Conservation (phyloP, 2,888 invertebrate genomes). For the Entomobrya proxima region DNA sequence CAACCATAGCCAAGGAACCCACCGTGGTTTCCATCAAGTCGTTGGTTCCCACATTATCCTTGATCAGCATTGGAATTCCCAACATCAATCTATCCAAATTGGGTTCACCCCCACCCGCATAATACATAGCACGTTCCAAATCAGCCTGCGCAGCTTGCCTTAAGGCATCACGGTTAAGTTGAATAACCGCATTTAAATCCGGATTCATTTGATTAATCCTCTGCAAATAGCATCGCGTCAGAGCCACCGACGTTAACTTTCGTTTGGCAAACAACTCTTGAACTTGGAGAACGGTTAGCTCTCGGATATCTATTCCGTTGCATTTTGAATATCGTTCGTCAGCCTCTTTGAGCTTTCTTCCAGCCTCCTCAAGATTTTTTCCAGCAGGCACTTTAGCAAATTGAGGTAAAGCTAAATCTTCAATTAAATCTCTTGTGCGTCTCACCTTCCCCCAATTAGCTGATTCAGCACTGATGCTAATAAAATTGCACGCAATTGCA, state of each 20-base stretch:
- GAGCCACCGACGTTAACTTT: conserved; percentile 20
- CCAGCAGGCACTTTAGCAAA: too few species aligned
- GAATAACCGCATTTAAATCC: background rate
- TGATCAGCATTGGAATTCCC: conserved; percentile 65
- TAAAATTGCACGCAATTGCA: too few species aligned
- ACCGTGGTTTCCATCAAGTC: conserved; percentile 57
- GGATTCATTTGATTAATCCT: conserved; percentile 37
- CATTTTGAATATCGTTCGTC: conserved; percentile 43
- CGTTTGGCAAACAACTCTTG: conserved; percentile 36
- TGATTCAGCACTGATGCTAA: too few species aligned
- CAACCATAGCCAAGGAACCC: conserved; percentile 50
- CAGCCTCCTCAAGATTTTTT: too few species aligned
- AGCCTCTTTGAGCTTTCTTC: too few species aligned
- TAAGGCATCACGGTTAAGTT: background rate
- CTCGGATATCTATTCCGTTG: conserved; percentile 59
- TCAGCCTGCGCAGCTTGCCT: background rate
- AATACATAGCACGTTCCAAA: background rate
- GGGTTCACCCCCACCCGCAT: background rate
- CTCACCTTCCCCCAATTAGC: too few species aligned
- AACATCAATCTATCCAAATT: too few species aligned
- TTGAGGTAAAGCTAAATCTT: too few species aligned
- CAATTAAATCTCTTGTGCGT: too few species aligned
- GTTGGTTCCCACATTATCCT: conserved; percentile 53
- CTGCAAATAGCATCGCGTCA: conserved; percentile 58
- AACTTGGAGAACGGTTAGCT: conserved; percentile 50